Base-by-base conservation (phyloP, 2,888 invertebrate species). In the Tricholauxania praeusta region DNA sequence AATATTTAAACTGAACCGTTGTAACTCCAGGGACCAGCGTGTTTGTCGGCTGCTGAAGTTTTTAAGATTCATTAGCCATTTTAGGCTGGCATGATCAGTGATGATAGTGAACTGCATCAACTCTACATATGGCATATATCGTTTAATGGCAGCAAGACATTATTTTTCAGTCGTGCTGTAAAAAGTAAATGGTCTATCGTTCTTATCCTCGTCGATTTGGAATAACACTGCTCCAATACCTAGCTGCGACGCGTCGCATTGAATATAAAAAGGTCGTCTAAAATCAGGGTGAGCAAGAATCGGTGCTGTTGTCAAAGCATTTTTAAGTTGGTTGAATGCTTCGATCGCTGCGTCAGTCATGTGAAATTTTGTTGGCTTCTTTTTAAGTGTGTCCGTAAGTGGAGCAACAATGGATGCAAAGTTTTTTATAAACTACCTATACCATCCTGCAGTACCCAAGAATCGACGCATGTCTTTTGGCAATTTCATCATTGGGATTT, bases 401-500 rank as follows among this genome's bases (percentile, higher is more conserved):
- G 77, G 74, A 0, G 77, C 64, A 1, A 76, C 73, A 1, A 77
- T 15, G 1, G 74, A 47, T 6, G 77, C 76, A 66, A 66, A 76
- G 47, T 75, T 74, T 22, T 15, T 47, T 1, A 77, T 72, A 55
- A 77, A 78, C 14, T 75, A 55, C 1, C 76, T 39, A 53, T 76
- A 76, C 73, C 77, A 79, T 7, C 79, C 76, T 1, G 76, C 70
- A 73, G 75, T 77, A 15, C 77, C 76, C 3, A 79, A 77, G n/a
- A n/a, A n/a, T n/a, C n/a, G n/a, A n/a, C n/a, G n/a, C n/a, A n/a
- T n/a, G n/a, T n/a, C n/a, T n/a, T n/a, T n/a, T n/a, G n/a, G n/a
- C n/a, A n/a, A n/a, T n/a, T n/a, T n/a, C n/a, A n/a, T n/a, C n/a
- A n/a, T n/a, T n/a, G n/a, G n/a, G n/a, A n/a, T n/a, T n/a, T n/a